Evolutionary conservation across 1,140 invertebrate genomes (phyloP).

Genomic region (Drosophila jambulina): DNA sequence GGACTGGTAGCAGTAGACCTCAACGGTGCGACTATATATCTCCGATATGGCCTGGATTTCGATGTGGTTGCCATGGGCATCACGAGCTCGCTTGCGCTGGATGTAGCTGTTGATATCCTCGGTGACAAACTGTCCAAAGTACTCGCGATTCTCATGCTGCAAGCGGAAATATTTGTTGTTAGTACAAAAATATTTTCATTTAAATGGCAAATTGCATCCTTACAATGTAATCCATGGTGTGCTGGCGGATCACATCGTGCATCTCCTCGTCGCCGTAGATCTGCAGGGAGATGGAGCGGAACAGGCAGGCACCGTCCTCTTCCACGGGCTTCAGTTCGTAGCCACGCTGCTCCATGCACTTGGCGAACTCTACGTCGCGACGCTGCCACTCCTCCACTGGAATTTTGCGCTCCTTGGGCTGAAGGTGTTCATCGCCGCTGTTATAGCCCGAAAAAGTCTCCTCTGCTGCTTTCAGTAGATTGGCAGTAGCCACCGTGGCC

Average conservation of each 20-base stretch:
- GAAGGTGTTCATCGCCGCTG: slow-evolving; percentile 91
- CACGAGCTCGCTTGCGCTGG: slow-evolving; percentile 90
- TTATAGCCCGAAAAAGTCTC: slow-evolving; percentile 88
- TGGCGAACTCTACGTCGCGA: slow-evolving; percentile 90
- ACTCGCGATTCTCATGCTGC: slow-evolving; percentile 91
- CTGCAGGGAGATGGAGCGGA: slow-evolving; percentile 96
- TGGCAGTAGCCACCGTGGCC: slow-evolving; percentile 47
- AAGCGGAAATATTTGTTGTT: background rate
- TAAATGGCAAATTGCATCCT: slow-evolving; percentile 26
- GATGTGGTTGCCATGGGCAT: slow-evolving; percentile 96
- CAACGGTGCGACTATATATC: slow-evolving; percentile 96
- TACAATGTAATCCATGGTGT: slow-evolving; percentile 98
- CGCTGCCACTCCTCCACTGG: slow-evolving; percentile 88
- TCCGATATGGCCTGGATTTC: slow-evolving; percentile 98
- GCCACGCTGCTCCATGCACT: slow-evolving; percentile 89
- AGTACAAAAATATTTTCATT: no score
- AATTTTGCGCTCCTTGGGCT: slow-evolving; percentile 86
- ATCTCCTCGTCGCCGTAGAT: slow-evolving; percentile 97
- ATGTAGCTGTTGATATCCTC: slow-evolving; percentile 96
- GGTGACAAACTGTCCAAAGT: slow-evolving; percentile 97
- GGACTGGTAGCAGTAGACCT: slow-evolving; percentile 95
- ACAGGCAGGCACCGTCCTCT: slow-evolving; percentile 97
- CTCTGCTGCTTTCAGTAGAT: slow-evolving; percentile 75
- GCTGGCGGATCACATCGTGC: slow-evolving; percentile 93
- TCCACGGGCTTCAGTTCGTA: slow-evolving; percentile 95